A percentile compares a stretch with the other conserved stretches of the same genome.
These are phyloP conservation scores for Microchrysa polita DNA, from an alignment of 2,888 invertebrate species.

Conservation along the genomic window DNA sequence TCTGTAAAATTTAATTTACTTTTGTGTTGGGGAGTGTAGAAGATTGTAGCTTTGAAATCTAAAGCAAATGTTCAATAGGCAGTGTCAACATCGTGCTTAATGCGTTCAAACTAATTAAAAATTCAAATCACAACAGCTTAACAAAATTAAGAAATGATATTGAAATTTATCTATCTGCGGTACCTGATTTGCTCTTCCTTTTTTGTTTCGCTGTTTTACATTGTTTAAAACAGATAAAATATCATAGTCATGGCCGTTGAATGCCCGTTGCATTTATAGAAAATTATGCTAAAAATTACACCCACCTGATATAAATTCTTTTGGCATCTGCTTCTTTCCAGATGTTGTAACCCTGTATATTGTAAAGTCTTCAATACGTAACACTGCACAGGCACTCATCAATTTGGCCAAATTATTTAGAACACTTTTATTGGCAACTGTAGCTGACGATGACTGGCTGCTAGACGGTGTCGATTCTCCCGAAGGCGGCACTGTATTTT, in stretches of 20 bases:
- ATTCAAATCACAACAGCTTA: too few relatives aligned
- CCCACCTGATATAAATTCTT: constrained; percentile 82
- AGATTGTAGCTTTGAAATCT: too few relatives aligned
- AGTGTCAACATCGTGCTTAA: too few relatives aligned
- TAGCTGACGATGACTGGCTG: not conserved
- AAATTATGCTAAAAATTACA: constrained; percentile 3
- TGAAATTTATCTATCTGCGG: not conserved
- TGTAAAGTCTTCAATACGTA: constrained; percentile 91
- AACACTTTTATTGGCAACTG: constrained; percentile 62
- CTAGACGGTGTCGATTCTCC: constrained; percentile 52
- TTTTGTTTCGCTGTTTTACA: constrained; percentile 66
- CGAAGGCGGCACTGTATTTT: constrained; percentile 50
- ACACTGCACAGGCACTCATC: constrained; percentile 90
- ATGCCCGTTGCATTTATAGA: constrained; percentile 20
- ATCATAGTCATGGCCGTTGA: not conserved
- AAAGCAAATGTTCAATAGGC: too few relatives aligned
- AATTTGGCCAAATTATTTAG: constrained; percentile 82
- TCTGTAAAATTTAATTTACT: too few relatives aligned
- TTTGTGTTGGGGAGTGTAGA: too few relatives aligned
- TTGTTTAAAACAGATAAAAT: constrained; percentile 6
- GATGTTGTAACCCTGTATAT: constrained; percentile 85
- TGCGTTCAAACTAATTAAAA: too few relatives aligned
- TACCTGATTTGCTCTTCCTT: constrained; percentile 67
- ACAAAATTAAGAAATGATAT: too few relatives aligned
- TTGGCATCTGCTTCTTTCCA: constrained; percentile 76